These are phyloP conservation scores for Leptobrachium ailaonicum DNA, from an alignment of 2,113 vertebrate genomes.

Conservation along the genomic window DNA sequence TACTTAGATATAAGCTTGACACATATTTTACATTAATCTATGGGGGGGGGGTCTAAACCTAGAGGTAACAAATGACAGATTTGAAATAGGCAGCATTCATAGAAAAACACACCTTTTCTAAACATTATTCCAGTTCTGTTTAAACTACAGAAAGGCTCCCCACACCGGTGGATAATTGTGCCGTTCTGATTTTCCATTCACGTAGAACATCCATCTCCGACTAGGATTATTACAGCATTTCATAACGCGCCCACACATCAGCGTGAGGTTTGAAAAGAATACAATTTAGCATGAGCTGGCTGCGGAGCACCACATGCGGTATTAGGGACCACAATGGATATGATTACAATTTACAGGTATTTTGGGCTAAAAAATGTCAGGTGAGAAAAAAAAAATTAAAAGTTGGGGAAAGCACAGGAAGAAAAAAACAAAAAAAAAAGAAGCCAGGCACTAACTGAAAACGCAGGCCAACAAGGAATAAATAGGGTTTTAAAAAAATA, in stretches of 20 bases:
- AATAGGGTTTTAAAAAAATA: no score
- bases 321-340: no score
- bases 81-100: slow-evolving; percentile 3
- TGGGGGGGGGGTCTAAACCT: background rate
- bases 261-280: background rate
- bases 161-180: slow-evolving; percentile 22
- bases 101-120: slow-evolving; percentile 25
- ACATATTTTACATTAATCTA: no score
- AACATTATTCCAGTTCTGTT: slow-evolving; percentile 30
- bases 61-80: slow-evolving; percentile 33
- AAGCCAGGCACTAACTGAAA: no score
- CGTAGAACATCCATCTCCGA: background rate
- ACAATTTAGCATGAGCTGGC: slow-evolving; percentile 7
- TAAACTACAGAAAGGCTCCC: slow-evolving; percentile 9
- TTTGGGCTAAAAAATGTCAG: no score
- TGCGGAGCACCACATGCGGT: background rate
- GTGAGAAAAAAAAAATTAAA: no score
- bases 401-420: no score
- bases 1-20: no score
- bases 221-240: slow-evolving; percentile 32
- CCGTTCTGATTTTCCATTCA: slow-evolving; percentile 30
- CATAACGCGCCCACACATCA: slow-evolving; percentile 34
- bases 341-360: no score
- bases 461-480: background rate
- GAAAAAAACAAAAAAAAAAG: background rate